These are phyloP conservation scores for Penaeus chinensis DNA, from an alignment of 1,140 invertebrate species.

Conservation along the genomic window DNA sequence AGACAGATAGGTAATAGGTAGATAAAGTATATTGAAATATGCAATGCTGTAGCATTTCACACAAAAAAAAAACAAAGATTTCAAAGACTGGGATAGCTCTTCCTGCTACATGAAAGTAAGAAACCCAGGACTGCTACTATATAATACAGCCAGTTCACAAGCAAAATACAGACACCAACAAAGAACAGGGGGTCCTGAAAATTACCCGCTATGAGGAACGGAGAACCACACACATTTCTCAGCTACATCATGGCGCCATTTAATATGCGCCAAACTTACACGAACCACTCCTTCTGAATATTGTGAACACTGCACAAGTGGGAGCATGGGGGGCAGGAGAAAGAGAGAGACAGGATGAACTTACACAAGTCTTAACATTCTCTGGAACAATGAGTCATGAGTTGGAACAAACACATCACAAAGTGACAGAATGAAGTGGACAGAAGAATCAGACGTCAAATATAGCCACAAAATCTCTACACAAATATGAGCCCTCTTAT, in stretches of 20 bases:
- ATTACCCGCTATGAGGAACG: constrained; percentile 42
- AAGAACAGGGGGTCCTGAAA: neutral
- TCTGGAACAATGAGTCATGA: too few relatives aligned
- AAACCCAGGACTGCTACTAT: neutral
- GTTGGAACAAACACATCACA: too few relatives aligned
- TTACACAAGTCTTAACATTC: too few relatives aligned
- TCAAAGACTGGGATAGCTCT: neutral
- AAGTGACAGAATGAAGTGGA: too few relatives aligned
- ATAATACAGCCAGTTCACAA: neutral
- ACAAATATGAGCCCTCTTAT: too few relatives aligned
- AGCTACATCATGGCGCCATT: constrained; percentile 28
- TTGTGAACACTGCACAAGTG: constrained; percentile 57
- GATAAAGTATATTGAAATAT: neutral
- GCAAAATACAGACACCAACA: constrained; percentile 14
- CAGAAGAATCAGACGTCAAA: too few relatives aligned
- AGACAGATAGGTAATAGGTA: neutral
- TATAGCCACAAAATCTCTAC: too few relatives aligned
- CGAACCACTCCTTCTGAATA: constrained; percentile 58
- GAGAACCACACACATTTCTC: constrained; percentile 33
- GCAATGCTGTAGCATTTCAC: neutral
- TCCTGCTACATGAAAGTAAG: neutral
- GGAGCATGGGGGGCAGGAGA: constrained; percentile 23
- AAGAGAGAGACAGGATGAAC: constrained; percentile 24
- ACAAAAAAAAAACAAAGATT: neutral
- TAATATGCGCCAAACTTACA: constrained; percentile 62